Conservation (phyloP, 2,797 vertebrate genomes). For the Cyclura pinguis region DNA sequence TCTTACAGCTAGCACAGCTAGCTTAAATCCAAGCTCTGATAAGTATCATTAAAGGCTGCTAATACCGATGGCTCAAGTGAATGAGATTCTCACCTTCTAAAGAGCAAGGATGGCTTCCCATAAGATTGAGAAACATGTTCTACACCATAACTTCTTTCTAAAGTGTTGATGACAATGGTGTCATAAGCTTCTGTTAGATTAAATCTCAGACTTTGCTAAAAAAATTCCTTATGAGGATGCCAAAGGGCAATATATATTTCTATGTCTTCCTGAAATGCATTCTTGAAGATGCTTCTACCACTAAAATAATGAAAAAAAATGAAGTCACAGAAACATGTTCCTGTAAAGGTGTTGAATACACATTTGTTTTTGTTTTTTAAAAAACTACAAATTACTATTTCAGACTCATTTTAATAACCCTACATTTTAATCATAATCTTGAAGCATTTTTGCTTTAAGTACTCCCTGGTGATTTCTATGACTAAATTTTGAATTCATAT, state of each 20-base stretch:
- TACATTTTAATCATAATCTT: neutral
- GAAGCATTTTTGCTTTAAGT: slow-evolving; percentile 6
- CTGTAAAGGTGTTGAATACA: too few relatives aligned
- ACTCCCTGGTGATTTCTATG: neutral
- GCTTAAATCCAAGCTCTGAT: too few relatives aligned
- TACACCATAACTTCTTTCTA: neutral
- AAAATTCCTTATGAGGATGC: neutral
- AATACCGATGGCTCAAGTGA: neutral
- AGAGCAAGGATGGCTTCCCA: neutral
- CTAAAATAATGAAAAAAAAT: neutral
- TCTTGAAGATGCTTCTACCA: neutral
- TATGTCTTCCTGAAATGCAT: neutral
- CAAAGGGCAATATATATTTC: neutral
- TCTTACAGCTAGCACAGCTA: too few relatives aligned
- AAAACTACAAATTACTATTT: neutral
- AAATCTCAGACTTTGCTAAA: neutral
- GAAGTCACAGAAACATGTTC: neutral
- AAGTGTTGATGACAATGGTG: neutral
- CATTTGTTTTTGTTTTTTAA: neutral
- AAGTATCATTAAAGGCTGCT: too few relatives aligned
- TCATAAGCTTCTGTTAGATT: neutral
- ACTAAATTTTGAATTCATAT: slow-evolving; percentile 9
- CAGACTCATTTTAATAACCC: neutral
- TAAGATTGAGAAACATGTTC: neutral
- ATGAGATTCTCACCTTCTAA: neutral